Percentiles rank a stretch among this genome's conserved stretches.
phyloP scores from a whole-genome alignment of 37 sponge, comb jelly and placozoan genomes.

The Agelas oroides region DNA sequence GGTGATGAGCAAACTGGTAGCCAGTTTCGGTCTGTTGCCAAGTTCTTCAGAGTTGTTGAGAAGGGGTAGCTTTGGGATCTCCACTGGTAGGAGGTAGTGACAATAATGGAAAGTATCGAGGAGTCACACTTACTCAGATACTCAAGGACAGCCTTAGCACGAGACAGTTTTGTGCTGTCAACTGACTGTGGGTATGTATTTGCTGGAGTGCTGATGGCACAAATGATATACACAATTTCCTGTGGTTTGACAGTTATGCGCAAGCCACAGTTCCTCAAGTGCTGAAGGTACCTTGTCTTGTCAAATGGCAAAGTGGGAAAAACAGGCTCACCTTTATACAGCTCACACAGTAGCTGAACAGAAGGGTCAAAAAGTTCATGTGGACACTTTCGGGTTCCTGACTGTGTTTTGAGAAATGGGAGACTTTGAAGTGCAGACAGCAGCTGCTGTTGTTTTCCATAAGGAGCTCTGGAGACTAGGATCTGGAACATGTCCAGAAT shows the following conservation, averaged over 20 bases:
- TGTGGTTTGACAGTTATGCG: conserved; percentile 25
- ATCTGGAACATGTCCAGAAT: conserved; percentile 22
- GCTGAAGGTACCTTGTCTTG: neutral
- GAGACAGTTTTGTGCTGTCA: neutral
- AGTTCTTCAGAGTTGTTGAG: neutral
- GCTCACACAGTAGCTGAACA: neutral
- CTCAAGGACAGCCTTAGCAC: conserved; percentile 43
- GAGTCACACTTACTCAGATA: neutral
- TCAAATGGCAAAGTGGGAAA: conserved; percentile 50
- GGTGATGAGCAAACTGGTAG: conserved; percentile 29
- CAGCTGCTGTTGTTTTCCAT: neutral
- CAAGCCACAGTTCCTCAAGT: conserved; percentile 6
- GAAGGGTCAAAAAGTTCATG: conserved; percentile 32
- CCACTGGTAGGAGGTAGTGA: no score
- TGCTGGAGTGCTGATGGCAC: conserved; percentile 2
- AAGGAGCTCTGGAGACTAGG: neutral
- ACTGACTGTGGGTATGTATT: conserved; percentile 7
- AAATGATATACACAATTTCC: conserved; percentile 39
- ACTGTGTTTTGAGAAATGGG: conserved; percentile 5
- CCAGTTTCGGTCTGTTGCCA: conserved; percentile 24
- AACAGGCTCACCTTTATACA: conserved; percentile 52
- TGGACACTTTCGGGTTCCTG: conserved; percentile 8
- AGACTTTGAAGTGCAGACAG: neutral
- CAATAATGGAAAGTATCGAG: no score
- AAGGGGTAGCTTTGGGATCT: neutral